Evolutionary conservation across 2,797 vertebrate genomes (phyloP).

Genomic region (Dryobates pubescens): DNA sequence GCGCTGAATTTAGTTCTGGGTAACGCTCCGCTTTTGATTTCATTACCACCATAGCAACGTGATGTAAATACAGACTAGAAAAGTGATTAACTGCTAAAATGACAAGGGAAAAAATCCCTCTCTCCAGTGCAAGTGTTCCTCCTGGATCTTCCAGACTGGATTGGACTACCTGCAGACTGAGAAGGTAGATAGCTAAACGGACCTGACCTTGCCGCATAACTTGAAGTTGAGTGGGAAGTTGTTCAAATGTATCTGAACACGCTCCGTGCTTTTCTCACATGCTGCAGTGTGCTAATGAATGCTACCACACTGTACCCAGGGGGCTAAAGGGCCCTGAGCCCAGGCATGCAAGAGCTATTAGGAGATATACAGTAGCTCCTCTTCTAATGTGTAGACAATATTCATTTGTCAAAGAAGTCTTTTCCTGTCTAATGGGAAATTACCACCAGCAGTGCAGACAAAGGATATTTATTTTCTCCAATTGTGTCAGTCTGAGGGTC

Average conservation of each 20-base stretch:
- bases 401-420: constrained; percentile 58
- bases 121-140: background rate
- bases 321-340: constrained; percentile 26
- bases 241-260: background rate
- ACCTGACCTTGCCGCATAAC: background rate
- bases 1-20: background rate
- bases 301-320: background rate
- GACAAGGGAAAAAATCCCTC: background rate
- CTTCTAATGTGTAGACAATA: constrained; percentile 52
- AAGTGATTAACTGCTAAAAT: constrained; percentile 15
- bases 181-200: background rate
- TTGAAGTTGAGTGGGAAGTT: constrained; percentile 53
- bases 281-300: background rate
- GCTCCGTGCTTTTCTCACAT: background rate
- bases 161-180: background rate
- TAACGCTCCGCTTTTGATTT: background rate
- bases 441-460: constrained; percentile 50
- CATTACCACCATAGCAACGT: background rate
- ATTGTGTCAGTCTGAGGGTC: constrained; percentile 20
- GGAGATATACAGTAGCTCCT: constrained; percentile 51
- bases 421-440: constrained; percentile 63
- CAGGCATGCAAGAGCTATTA: constrained; percentile 44
- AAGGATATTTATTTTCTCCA: constrained; percentile 59
- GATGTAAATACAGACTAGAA: background rate
- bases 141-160: background rate